Conservation (phyloP, 2,888 invertebrate genomes). For the Lysandra coridon region DNA sequence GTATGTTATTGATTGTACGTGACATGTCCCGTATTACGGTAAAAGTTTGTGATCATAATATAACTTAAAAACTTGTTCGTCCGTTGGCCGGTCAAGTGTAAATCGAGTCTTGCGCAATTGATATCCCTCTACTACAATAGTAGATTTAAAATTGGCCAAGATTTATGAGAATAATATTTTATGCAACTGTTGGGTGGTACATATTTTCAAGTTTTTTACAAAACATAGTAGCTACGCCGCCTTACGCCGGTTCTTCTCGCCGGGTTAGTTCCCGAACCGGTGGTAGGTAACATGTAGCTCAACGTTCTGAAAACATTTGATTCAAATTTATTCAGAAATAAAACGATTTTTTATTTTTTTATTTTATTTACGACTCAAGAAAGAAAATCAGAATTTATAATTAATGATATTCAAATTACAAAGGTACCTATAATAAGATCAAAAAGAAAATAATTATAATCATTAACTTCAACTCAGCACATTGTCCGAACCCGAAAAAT, state of each 20-base stretch:
- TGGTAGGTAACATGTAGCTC: no score
- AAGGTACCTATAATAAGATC: neutral
- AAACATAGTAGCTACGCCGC: no score
- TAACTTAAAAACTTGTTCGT: neutral
- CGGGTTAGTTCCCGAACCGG: no score
- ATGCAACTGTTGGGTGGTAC: no score
- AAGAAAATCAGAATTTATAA: neutral
- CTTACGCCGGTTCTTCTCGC: no score
- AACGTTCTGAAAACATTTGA: no score
- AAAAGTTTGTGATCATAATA: neutral
- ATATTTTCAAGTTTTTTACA: no score
- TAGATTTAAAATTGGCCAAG: no score
- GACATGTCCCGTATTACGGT: neutral
- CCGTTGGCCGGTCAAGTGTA: neutral
- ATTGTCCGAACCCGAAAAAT: neutral
- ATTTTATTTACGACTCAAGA: neutral
- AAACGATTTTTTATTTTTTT: no score
- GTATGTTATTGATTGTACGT: slow-evolving; percentile 16
- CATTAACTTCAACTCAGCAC: neutral
- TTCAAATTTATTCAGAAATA: no score
- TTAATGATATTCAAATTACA: neutral
- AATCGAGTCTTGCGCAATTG: neutral
- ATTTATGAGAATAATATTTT: no score
- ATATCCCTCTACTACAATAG: no score
- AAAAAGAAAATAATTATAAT: neutral